Conservation (phyloP, 2,113 vertebrate species). For the Chlorocebus sabaeus region DNA sequence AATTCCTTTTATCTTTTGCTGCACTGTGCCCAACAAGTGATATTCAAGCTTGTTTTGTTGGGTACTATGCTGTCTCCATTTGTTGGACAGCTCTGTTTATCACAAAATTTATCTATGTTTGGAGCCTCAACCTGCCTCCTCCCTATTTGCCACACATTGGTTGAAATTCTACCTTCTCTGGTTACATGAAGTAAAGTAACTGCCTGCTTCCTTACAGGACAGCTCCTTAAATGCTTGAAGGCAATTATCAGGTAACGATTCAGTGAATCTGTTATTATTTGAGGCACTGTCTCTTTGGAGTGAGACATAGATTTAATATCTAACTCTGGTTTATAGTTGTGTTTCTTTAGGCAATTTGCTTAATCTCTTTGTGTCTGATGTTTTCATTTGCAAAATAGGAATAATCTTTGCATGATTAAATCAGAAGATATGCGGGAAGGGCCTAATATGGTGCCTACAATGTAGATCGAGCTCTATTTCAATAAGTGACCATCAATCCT, state of each 20-base stretch:
- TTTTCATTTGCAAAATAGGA: background rate
- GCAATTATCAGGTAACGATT: background rate
- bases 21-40: background rate
- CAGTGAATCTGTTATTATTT: background rate
- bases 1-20: background rate
- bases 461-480: background rate
- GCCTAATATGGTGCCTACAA: background rate
- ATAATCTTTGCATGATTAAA: background rate
- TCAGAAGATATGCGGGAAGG: background rate
- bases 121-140: background rate
- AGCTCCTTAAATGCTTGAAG: background rate
- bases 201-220: background rate
- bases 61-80: background rate
- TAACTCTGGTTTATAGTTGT: background rate
- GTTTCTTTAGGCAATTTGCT: background rate
- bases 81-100: background rate
- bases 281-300: background rate
- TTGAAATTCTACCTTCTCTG: background rate
- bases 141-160: background rate
- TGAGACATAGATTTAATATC: background rate
- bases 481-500: background rate
- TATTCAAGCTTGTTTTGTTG: background rate
- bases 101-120: background rate
- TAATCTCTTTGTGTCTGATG: background rate
- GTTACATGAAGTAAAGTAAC: background rate